phyloP scores from a whole-genome alignment of 2,797 vertebrate genomes.

The Tadarida brasiliensis region DNA sequence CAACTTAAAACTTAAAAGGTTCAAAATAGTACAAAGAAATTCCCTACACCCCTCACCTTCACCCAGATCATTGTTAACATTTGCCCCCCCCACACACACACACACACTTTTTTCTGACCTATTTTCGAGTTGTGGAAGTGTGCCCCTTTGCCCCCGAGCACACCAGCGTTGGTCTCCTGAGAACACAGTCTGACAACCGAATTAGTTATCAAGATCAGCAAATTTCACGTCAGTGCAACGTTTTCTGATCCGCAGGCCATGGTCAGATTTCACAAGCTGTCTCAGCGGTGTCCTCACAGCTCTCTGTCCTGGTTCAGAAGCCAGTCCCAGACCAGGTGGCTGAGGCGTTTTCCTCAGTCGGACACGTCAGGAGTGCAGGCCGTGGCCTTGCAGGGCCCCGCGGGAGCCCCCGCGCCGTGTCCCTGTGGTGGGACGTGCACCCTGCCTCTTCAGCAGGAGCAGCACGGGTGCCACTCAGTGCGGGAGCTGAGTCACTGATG shows the following conservation, averaged over 20 bases:
- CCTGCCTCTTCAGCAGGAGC: background rate
- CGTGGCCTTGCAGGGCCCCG: background rate
- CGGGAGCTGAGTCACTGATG: no score
- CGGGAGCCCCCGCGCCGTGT: background rate
- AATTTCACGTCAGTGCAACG: background rate
- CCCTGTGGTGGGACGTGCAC: background rate
- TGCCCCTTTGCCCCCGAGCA: background rate
- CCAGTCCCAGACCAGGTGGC: background rate
- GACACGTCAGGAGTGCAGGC: background rate
- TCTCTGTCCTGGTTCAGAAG: background rate
- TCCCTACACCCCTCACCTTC: background rate
- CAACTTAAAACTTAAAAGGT: background rate
- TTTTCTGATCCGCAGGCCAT: background rate
- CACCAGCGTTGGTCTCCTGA: background rate
- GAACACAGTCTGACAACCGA: background rate
- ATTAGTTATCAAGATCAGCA: background rate
- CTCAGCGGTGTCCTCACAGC: background rate
- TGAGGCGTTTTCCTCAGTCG: no score
- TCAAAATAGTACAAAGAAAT: background rate
- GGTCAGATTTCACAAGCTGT: background rate
- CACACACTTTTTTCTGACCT: background rate
- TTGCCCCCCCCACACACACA: accelerated
- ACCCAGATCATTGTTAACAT: no score
- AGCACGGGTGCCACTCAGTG: no score
- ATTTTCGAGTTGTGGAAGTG: background rate